Evolutionary conservation across 2,797 vertebrate species (phyloP).

Genomic region (Lepilemur septentrionalis): DNA sequence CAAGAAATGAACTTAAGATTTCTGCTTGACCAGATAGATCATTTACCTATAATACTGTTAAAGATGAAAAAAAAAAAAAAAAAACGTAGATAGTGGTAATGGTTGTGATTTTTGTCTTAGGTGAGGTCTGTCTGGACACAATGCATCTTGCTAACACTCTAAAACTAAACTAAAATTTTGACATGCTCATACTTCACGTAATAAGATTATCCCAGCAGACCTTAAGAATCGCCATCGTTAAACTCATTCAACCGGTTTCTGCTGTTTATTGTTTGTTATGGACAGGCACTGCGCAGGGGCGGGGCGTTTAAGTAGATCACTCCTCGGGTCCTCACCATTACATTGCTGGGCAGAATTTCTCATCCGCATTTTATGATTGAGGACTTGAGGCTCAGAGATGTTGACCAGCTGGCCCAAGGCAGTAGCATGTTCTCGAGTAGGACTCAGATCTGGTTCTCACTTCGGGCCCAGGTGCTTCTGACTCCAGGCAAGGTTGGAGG

Average conservation of each 20-base stretch:
- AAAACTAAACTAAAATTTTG: constrained; percentile 5
- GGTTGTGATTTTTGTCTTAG: constrained; percentile 6
- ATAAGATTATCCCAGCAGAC: neutral
- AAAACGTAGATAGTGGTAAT: neutral
- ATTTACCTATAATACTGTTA: neutral
- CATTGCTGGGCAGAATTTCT: neutral
- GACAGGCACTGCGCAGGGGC: neutral
- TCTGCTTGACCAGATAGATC: neutral
- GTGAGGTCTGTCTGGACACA: neutral
- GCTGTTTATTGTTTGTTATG: neutral
- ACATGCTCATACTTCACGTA: neutral
- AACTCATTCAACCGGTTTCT: neutral
- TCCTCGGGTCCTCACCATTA: neutral
- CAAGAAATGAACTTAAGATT: constrained; percentile 23
- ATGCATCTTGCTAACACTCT: neutral
- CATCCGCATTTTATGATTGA: neutral
- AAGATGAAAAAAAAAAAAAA: neutral
- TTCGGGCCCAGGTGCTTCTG: neutral
- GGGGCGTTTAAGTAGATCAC: neutral
- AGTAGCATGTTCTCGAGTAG: neutral
- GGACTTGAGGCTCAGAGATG: neutral
- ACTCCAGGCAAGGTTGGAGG: neutral
- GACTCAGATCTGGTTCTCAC: neutral
- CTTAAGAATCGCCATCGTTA: neutral
- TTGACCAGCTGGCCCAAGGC: neutral